Percentiles rank a stretch among this genome's conserved stretches.
Evolutionary conservation across 2,888 invertebrate species (phyloP).

Genomic region (Cetonia aurata): DNA sequence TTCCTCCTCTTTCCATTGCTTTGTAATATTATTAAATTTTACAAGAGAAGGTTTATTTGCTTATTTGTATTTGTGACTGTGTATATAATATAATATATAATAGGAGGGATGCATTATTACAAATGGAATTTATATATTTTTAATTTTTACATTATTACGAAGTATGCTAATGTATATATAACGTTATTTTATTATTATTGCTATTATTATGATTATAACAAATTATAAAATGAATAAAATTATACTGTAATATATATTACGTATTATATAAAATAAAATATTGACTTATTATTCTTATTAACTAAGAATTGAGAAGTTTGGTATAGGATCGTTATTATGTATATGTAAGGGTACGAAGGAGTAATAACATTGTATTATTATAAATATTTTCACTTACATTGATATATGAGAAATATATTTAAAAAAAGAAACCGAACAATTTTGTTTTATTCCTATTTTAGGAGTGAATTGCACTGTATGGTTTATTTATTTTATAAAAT

Average conservation of each 20-base stretch:
- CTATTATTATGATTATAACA: constrained; percentile 25
- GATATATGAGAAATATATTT: constrained; percentile 56
- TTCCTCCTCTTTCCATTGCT: too few relatives aligned
- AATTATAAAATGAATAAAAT: constrained; percentile 41
- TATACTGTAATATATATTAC: constrained; percentile 57
- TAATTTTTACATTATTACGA: too few relatives aligned
- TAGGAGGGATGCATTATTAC: constrained; percentile 22
- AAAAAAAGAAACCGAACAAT: constrained; percentile 37
- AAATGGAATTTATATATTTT: constrained; percentile 14
- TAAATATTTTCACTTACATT: constrained; percentile 62
- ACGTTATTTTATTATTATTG: constrained; percentile 50
- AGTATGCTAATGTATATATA: constrained; percentile 53
- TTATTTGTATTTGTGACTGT: neutral
- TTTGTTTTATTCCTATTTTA: neutral
- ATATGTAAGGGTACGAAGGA: constrained; percentile 49
- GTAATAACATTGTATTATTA: constrained; percentile 48
- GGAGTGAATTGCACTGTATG: neutral
- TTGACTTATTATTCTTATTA: neutral
- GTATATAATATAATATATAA: constrained; percentile 1
- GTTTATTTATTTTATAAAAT: too few relatives aligned
- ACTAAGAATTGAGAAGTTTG: constrained; percentile 21
- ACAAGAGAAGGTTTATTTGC: neutral
- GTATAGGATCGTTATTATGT: constrained; percentile 45
- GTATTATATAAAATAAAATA: too few relatives aligned
- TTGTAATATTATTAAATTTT: neutral